Evolutionary conservation across 2,888 invertebrate genomes (phyloP).

Genomic region (Ganaspis brasiliensis): DNA sequence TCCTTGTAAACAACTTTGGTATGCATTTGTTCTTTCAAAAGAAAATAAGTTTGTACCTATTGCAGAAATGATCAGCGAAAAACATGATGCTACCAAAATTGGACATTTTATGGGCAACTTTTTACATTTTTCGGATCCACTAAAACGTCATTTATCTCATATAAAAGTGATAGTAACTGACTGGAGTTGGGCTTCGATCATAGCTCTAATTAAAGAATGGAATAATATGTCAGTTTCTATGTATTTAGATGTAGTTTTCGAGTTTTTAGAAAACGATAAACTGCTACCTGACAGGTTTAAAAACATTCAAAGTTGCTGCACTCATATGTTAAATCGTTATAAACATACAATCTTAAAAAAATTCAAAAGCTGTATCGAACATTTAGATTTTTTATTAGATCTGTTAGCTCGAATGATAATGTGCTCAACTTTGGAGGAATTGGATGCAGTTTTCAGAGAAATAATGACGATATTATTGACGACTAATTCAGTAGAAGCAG

Average conservation of each 20-base stretch:
- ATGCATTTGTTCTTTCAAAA: neutral
- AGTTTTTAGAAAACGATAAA: neutral
- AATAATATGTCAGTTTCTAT: conserved; percentile 12
- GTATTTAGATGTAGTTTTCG: conserved; percentile 37
- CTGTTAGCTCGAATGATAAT: neutral
- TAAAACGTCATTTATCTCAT: neutral
- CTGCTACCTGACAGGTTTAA: neutral
- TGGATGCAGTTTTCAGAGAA: neutral
- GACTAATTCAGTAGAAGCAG: neutral
- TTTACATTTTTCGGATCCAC: neutral
- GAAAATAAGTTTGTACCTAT: neutral
- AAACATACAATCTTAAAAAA: neutral
- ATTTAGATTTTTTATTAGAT: neutral
- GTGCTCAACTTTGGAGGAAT: neutral
- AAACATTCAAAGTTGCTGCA: conserved; percentile 24
- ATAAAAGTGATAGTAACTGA: conserved; percentile 29
- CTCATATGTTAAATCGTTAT: conserved; percentile 15
- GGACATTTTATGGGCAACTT: neutral
- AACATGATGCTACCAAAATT: neutral
- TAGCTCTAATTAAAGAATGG: conserved; percentile 38
- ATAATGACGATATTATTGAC: neutral
- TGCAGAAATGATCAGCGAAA: neutral
- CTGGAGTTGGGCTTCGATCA: conserved; percentile 42
- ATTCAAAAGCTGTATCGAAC: neutral
- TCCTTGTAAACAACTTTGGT: neutral